Base-by-base conservation (phyloP, 2,888 invertebrate genomes). In the Oligia fasciuncula region DNA sequence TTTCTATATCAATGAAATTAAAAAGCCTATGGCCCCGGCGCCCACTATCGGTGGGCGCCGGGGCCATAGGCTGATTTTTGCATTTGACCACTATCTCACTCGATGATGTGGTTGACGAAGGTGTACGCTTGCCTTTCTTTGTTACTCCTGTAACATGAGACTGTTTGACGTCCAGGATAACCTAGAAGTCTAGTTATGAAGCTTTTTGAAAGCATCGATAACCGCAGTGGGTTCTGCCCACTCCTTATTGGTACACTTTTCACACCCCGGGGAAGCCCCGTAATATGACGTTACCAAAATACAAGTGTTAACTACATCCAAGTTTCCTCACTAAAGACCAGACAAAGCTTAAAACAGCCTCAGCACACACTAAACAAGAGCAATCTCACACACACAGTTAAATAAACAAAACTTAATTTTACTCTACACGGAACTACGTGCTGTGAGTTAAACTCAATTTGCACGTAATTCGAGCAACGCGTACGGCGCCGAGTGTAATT, bases 361-460 rank as follows among this genome's bases (percentile, higher is more conserved):
- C 0, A 60, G 17, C 2, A 73, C 23, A 49, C 35, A 73, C 54
- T 69, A 68, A 69, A 86, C 76, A 79, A 79, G 72, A 80, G 63
- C 72, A 80, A 83, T 83, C 76, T 43, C 69, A 29, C 70, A 29
- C 70, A 75, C 40, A 73, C 43, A 67, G 66, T 78, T 81, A 73
- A 86, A 86, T 86, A 88, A 82, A 84, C 86, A 86, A 86, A 88
- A 85, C 86, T 88, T 87, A 83, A 88, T 86, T 82, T 86, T 79
- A 83, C 68, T 70, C 77, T 46, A 78, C 84, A 69, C 69, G 63
- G 63, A 80, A 81, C 79, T 79, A 85, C 74, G 75, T 70, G 80
- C 83, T 79, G 62, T 65, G 73, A 84, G 89, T 85, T 89, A 72
- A 89, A 87, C 86, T 80, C 81, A 89, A 89, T 88, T 89, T 85